Conservation (phyloP, 2,113 vertebrate genomes). For the Proterorhinus semilunaris region DNA sequence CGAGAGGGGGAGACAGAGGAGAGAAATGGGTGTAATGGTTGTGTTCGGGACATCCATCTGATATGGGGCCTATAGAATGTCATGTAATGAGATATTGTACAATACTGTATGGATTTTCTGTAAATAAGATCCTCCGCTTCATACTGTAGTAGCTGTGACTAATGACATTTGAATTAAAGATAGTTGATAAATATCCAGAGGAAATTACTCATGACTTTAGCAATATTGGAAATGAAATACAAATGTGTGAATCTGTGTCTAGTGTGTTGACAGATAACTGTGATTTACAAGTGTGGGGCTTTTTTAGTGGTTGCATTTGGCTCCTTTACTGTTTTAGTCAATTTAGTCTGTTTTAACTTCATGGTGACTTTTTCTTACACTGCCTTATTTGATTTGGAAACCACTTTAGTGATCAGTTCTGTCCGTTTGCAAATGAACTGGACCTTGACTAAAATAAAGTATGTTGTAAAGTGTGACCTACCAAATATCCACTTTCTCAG, state of each 20-base stretch:
- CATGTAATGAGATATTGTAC: slow-evolving; percentile 72
- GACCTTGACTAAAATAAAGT: neutral
- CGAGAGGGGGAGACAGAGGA: slow-evolving; percentile 30
- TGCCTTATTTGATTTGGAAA: no score
- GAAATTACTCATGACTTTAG: neutral
- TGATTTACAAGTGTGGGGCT: no score
- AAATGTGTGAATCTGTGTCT: neutral
- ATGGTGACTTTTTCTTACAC: no score
- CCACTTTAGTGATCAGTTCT: no score
- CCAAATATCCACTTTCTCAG: slow-evolving; percentile 99
- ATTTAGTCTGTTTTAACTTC: no score
- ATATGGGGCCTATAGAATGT: slow-evolving; percentile 68
- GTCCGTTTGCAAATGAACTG: neutral
- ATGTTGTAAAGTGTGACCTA: slow-evolving; percentile 64
- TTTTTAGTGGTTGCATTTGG: no score
- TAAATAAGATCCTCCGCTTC: slow-evolving; percentile 51
- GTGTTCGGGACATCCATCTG: slow-evolving; percentile 61
- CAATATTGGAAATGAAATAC: neutral
- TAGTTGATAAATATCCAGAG: neutral
- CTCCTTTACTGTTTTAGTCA: no score
- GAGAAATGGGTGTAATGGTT: slow-evolving; percentile 20
- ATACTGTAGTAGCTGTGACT: slow-evolving; percentile 41
- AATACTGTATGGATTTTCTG: slow-evolving; percentile 67
- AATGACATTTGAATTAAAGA: slow-evolving; percentile 48
- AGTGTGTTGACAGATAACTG: neutral